A percentile compares a stretch with the other conserved stretches of the same genome.
These are phyloP conservation scores for Sarcoramphus papa DNA, from an alignment of 2,797 vertebrate genomes.

Conservation along the genomic window DNA sequence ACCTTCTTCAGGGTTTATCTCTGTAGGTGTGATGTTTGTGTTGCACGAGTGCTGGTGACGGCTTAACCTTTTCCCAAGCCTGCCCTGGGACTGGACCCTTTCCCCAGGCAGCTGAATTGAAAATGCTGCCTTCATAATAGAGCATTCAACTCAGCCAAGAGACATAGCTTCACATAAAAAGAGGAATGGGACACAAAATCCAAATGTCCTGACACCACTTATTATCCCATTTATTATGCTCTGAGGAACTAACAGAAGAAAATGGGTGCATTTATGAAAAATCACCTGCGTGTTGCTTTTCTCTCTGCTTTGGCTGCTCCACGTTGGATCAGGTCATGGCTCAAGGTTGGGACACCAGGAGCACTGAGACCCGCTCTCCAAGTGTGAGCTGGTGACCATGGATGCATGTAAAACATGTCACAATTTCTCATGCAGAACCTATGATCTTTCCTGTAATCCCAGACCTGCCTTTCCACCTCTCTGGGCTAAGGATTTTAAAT, in stretches of 20 bases:
- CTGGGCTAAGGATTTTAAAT: neutral
- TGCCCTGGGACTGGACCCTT: neutral
- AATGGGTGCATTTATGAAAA: neutral
- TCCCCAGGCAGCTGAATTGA: neutral
- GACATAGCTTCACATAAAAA: neutral
- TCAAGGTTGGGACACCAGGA: neutral
- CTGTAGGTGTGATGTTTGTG: neutral
- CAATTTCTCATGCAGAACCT: neutral
- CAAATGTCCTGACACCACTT: slow-evolving; percentile 12
- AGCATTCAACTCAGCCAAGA: neutral
- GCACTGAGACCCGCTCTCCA: neutral
- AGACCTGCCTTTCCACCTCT: neutral
- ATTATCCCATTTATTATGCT: neutral
- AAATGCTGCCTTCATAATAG: neutral
- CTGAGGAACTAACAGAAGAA: neutral
- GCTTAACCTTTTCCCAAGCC: neutral
- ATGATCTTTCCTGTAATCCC: neutral
- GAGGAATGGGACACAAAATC: neutral
- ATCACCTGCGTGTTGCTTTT: neutral
- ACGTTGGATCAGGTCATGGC: neutral
- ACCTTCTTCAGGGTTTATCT: neutral
- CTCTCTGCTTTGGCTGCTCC: neutral
- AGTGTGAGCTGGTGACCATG: neutral
- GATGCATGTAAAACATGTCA: neutral
- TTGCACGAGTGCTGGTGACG: neutral